Conservation (phyloP, 2,888 invertebrate species). For the Cheilosia vulpina region DNA sequence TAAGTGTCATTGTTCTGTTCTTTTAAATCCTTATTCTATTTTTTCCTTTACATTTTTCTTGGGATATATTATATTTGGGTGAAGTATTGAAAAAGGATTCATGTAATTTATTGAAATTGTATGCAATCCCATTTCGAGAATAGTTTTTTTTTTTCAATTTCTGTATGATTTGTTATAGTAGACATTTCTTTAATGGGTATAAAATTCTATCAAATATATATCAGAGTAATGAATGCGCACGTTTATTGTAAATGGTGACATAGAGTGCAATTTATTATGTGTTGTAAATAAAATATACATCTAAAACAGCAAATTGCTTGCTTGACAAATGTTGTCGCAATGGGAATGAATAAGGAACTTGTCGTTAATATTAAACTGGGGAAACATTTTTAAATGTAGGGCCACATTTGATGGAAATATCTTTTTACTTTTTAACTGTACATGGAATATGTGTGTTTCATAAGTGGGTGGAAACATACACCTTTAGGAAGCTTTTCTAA, state of each 20-base stretch:
- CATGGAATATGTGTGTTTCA: no score
- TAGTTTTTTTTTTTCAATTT: background rate
- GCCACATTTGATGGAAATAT: no score
- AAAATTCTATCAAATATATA: background rate
- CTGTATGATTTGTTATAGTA: background rate
- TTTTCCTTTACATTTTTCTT: background rate
- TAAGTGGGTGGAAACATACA: no score
- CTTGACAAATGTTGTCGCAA: no score
- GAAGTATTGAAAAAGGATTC: constrained; percentile 34
- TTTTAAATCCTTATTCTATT: constrained; percentile 2
- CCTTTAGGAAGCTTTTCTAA: no score
- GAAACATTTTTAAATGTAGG: no score
- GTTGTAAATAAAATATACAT: background rate
- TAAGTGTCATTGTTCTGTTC: constrained; percentile 33
- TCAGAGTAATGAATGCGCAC: constrained; percentile 36
- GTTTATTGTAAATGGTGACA: constrained; percentile 14
- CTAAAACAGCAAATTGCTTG: background rate
- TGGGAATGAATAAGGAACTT: no score
- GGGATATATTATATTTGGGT: constrained; percentile 24
- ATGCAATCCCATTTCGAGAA: constrained; percentile 18
- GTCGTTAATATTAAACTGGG: no score
- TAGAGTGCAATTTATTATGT: constrained; percentile 2
- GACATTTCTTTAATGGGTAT: constrained; percentile 15
- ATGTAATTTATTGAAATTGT: constrained; percentile 42
- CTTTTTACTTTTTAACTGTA: no score